Base-by-base conservation (phyloP, 2,888 invertebrate species). In the Stenolophus ochropezus region DNA sequence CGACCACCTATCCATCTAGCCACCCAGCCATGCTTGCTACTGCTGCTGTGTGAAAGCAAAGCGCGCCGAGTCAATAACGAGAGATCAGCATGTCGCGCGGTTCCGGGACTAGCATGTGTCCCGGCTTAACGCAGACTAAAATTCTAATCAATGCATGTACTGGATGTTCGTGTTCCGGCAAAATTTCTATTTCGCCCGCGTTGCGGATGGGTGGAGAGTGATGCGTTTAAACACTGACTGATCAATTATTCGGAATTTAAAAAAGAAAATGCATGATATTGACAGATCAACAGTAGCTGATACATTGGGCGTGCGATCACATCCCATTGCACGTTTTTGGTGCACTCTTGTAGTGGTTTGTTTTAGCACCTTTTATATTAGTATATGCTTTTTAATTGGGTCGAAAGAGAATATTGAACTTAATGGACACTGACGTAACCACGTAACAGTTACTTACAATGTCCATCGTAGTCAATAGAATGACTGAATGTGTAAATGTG, bases 1-100 rank as follows among this genome's bases (percentile, higher is more conserved):
- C 27, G 73, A 49, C 20, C 73, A 73, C 73, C 73, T 73, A 33
- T 73, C 73, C 73, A 73, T 49, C 73, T 73, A 49, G 49, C 6
- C 73, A 47, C 47, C 49, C 73, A 47, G 73, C 49, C 73, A 73
- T 23, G 49, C 47, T 73, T 73, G 90, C 91, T 91, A 90, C 89
- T 49, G 21, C 42, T 42, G 58, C 61, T 76, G 76, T 79, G 65
- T 73, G 58, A 78, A 81, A 78, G 78, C 53, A 76, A 80, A 77
- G 77, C 81, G 79, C 79, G 73, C 74, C 51, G 47, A 21, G 51
- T 16, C 53, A 47, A 47, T 51, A 49, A 49, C 16, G 73, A 56
- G 21, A 56, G 21, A 61, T 61, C 25, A 61, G 61, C 75, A 75
- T 75, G 74, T 25, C 61, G 27, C 25, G 61, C 14, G 51, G 0